Conservation (phyloP, 2,113 vertebrate species). For the Lasiurus cinereus region DNA sequence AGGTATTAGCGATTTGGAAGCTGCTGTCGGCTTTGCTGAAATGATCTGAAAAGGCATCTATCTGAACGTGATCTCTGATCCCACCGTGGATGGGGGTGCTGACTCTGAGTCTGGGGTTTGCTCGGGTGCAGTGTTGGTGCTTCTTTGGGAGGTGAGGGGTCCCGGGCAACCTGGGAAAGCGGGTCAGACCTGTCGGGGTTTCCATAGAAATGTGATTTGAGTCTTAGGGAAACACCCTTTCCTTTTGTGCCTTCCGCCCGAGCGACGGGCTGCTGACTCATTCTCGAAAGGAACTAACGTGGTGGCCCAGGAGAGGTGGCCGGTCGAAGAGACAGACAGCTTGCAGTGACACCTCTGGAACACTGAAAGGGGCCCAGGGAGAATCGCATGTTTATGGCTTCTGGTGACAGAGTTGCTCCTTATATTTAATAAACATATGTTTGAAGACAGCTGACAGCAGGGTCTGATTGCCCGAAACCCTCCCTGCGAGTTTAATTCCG, state of each 20-base stretch:
- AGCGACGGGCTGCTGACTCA: slow-evolving; percentile 51
- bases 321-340: not conserved
- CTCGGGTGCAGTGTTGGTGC: not conserved
- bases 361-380: not conserved
- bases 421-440: not conserved
- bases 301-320: not conserved
- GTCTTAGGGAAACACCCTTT: slow-evolving; percentile 55
- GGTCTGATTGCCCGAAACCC: slow-evolving; percentile 5
- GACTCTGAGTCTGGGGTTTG: not conserved
- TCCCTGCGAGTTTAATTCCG: not conserved
- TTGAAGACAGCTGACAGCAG: not conserved
- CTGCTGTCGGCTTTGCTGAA: not conserved
- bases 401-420: not conserved
- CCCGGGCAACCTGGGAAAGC: not conserved
- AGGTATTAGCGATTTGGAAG: not conserved
- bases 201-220: slow-evolving; percentile 61
- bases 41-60: not conserved
- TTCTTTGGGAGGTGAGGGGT: not conserved
- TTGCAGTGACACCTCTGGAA: not conserved
- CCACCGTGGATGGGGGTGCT: not conserved
- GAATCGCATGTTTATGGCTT: not conserved
- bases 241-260: slow-evolving; percentile 3
- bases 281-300: slow-evolving; percentile 57
- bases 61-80: not conserved
- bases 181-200: slow-evolving; percentile 22